Conservation (phyloP, 2,888 invertebrate species). For the Geophilus truncorum region DNA sequence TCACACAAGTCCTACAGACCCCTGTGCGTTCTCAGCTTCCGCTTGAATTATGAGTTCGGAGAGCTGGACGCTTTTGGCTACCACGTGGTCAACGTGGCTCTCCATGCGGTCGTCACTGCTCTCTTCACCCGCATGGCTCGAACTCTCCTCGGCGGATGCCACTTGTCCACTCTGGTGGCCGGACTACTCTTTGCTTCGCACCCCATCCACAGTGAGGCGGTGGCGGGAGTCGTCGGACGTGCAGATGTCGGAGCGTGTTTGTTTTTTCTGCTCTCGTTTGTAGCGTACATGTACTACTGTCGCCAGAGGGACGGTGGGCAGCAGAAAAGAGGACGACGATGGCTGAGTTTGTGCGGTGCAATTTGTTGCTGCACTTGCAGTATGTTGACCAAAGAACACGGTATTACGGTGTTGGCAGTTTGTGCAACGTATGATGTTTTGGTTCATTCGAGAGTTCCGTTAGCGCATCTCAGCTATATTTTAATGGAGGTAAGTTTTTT, state of each 20-base stretch:
- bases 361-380: constrained; percentile 69
- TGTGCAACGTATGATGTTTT: constrained; percentile 84
- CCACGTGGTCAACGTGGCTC: constrained; percentile 76
- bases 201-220: constrained; percentile 95
- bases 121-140: constrained; percentile 73
- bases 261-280: constrained; percentile 80
- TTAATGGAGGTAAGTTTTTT: constrained; percentile 39
- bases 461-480: constrained; percentile 38
- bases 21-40: constrained; percentile 79
- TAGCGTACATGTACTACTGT: constrained; percentile 72
- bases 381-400: constrained; percentile 92
- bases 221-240: constrained; percentile 90
- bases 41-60: constrained; percentile 67
- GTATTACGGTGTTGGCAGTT: constrained; percentile 82
- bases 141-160: constrained; percentile 47
- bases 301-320: constrained; percentile 33
- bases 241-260: constrained; percentile 90
- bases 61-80: constrained; percentile 69
- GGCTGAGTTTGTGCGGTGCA: constrained; percentile 60
- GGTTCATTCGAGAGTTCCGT: constrained; percentile 51
- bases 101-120: constrained; percentile 78
- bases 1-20: constrained; percentile 97
- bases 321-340: constrained; percentile 42
- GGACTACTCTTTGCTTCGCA: constrained; percentile 88
- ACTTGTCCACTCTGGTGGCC: constrained; percentile 55